Conservation (phyloP, 2,113 vertebrate genomes). For the Pygoscelis adeliae region DNA sequence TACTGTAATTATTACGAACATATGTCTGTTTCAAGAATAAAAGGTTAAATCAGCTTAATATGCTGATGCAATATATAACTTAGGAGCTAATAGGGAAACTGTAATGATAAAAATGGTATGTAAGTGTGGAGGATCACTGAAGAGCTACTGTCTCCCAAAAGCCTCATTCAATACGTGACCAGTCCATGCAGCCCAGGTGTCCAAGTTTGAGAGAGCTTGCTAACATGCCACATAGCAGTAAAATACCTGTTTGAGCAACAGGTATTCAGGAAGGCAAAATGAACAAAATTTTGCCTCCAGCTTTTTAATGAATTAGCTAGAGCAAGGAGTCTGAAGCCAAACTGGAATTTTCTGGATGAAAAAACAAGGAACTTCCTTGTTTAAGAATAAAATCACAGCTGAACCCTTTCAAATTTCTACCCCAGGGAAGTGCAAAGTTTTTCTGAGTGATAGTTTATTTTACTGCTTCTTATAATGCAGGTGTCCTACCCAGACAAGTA, state of each 20-base stretch:
- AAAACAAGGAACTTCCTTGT: background rate
- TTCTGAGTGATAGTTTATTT: background rate
- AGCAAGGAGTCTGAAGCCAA: background rate
- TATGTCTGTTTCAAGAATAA: background rate
- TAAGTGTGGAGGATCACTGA: background rate
- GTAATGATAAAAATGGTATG: background rate
- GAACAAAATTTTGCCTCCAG: background rate
- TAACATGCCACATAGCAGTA: fast-evolving
- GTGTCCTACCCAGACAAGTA: background rate
- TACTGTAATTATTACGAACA: background rate
- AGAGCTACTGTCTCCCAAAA: background rate
- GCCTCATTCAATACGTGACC: background rate
- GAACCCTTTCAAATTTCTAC: background rate
- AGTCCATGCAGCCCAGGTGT: background rate
- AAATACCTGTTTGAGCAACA: background rate
- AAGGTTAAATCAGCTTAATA: background rate
- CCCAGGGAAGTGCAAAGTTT: background rate
- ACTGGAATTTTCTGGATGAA: background rate
- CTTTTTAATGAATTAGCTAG: background rate
- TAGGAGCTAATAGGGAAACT: background rate
- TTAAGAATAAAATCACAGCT: background rate
- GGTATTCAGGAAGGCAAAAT: background rate
- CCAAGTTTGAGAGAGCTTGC: background rate
- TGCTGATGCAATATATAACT: background rate
- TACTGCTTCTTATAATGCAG: background rate